Evolutionary conservation across 2,113 vertebrate genomes (phyloP).

Genomic region (Microcebus jonahi): DNA sequence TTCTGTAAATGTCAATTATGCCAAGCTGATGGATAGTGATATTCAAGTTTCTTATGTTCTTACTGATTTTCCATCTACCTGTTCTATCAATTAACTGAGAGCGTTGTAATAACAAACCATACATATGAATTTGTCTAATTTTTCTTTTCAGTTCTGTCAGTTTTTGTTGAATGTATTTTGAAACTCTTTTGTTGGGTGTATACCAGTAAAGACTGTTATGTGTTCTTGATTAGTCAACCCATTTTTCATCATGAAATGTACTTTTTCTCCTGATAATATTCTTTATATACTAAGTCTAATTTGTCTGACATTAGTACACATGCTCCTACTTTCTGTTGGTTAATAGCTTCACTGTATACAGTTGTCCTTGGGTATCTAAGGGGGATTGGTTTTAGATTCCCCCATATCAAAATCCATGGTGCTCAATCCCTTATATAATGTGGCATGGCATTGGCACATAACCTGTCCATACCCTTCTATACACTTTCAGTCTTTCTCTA

Average conservation of each 20-base stretch:
- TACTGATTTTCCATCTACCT: neutral
- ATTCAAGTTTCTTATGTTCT: neutral
- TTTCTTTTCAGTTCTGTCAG: neutral
- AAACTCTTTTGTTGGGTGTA: neutral
- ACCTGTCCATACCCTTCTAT: too few species aligned
- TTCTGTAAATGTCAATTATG: neutral
- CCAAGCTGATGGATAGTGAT: neutral
- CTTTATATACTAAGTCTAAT: neutral
- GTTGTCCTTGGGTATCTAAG: too few species aligned
- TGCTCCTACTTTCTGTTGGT: neutral
- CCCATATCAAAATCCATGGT: too few species aligned
- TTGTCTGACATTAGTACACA: neutral
- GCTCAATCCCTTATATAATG: too few species aligned
- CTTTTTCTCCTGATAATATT: too few species aligned
- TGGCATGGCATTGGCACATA: too few species aligned
- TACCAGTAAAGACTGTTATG: too few species aligned
- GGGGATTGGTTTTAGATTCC: too few species aligned
- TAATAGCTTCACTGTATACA: neutral
- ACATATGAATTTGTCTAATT: neutral
- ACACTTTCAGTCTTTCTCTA: too few species aligned
- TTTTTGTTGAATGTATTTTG: neutral
- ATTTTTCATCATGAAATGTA: neutral
- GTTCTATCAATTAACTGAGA: neutral
- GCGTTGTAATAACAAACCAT: neutral
- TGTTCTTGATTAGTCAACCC: too few species aligned